Evolutionary conservation across 2,888 invertebrate genomes (phyloP).

Genomic region (Xestoiulus laeticollis): DNA sequence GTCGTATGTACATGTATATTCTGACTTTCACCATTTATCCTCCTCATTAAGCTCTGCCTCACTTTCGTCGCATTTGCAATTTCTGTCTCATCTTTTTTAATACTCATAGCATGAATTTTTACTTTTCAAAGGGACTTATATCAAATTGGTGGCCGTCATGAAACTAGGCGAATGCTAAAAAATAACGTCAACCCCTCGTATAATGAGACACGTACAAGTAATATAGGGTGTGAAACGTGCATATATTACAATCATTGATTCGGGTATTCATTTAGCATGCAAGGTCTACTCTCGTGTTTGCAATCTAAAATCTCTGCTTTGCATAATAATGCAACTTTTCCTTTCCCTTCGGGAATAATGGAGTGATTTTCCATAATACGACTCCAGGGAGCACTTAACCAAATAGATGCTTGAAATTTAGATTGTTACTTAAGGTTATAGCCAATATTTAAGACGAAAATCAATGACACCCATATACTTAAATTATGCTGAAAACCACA

Average conservation of each 20-base stretch:
- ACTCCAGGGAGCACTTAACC: conserved; percentile 34
- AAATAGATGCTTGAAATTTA: conserved; percentile 41
- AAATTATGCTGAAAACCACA: conserved; percentile 36
- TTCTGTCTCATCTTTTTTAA: conserved; percentile 7
- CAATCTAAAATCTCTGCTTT: conserved; percentile 41
- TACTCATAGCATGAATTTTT: neutral
- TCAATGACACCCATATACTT: conserved; percentile 25
- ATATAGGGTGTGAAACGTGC: conserved; percentile 43
- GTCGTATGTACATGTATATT: neutral
- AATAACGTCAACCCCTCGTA: neutral
- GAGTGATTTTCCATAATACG: conserved; percentile 41
- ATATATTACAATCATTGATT: conserved; percentile 41
- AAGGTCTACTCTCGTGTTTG: conserved; percentile 25
- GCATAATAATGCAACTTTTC: conserved; percentile 39
- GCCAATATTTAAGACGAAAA: conserved; percentile 39
- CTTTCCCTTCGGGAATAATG: conserved; percentile 36
- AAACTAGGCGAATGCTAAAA: conserved; percentile 2
- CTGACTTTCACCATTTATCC: neutral
- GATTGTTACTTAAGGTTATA: conserved; percentile 43
- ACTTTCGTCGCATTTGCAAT: neutral
- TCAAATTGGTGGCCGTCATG: neutral
- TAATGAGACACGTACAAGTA: conserved; percentile 32
- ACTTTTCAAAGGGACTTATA: neutral
- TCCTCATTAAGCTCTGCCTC: neutral
- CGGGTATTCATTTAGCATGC: conserved; percentile 24